Evolutionary conservation across 2,797 vertebrate genomes (phyloP), one percentile per base, ranked within the genome.

Genomic region (Gymnocypris eckloni): DNA sequence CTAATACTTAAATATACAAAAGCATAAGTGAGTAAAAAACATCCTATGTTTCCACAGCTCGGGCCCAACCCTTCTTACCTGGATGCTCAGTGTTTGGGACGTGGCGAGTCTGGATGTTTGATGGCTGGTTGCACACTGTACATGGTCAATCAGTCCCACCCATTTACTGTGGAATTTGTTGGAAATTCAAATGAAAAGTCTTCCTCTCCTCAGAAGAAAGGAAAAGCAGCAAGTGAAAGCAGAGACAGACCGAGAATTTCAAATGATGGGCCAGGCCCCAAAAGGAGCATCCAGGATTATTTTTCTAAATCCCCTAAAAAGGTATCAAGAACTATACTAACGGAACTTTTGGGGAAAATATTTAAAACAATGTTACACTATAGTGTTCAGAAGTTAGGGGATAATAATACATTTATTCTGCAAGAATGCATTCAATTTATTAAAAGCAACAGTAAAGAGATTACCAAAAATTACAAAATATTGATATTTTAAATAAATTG

Each of bases 131-230:
- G 87, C 3, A 94, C 92, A 3, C 93, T 96, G 15, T 94, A 91
- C 90, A 90, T 96, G 85, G 95, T 96, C 1, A 93, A 95, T 86
- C 92, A 93, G 86, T 87, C 61, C 75, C 89, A 96, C 82, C 94
- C 94, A 0, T 95, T 96, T 39, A 93, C 87, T 64, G 54, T 96
- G 77, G 86, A 88, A 79, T 95, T 91, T 83, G 87, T 91, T 7
- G 84, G 84, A 25, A 90, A 88, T 72, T 79, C 92, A 75, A 93
- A 90, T 0, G 89, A 88, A 33, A 71, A 83, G 2, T 39, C 90
- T 71, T 84, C 79, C 8, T 64, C 83, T 37, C 25, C 50, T 4
- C 37, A 4, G 89, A 91, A 77, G 90, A 90, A 3, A 90, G 86
- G 41, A 73, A 89, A 80, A 18, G 82, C 76, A 9, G 81, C 28